phyloP scores from a whole-genome alignment of 2,797 vertebrate species.

The Centropyge bicolor region DNA sequence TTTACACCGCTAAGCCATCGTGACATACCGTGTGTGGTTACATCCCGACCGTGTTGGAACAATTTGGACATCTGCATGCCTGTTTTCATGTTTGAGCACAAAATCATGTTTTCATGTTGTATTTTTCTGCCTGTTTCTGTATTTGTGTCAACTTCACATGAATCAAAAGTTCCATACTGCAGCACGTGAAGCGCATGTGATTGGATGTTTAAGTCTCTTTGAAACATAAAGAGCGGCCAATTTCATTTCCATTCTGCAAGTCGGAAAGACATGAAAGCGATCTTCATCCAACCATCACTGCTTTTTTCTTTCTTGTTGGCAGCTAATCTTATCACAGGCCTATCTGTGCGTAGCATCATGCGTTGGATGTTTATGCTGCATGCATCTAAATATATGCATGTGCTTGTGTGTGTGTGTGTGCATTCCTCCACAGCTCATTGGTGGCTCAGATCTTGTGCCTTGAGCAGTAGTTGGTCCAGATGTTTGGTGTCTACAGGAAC shows the following conservation, averaged over 20 bases:
- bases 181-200: not conserved
- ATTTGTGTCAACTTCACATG: slow-evolving; percentile 3
- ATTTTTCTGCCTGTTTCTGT: slow-evolving; percentile 1
- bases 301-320: slow-evolving; percentile 51
- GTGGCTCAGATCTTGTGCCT: slow-evolving; percentile 69
- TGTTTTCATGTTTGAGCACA: slow-evolving; percentile 12
- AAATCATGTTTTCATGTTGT: not conserved
- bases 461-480: slow-evolving; percentile 79
- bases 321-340: slow-evolving; percentile 64
- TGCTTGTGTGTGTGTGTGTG: slow-evolving; percentile 33
- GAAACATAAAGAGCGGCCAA: slow-evolving; percentile 12
- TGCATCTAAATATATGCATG: slow-evolving; percentile 50
- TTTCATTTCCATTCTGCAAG: slow-evolving; percentile 48
- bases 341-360: slow-evolving; percentile 46
- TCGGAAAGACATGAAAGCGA: slow-evolving; percentile 45
- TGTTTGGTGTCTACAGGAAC: slow-evolving; percentile 79
- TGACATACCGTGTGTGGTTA: slow-evolving; percentile 20
- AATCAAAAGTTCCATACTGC: not conserved
- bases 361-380: slow-evolving; percentile 44
- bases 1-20: not conserved
- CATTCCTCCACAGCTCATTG: slow-evolving; percentile 62
- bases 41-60: not conserved
- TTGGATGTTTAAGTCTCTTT: slow-evolving; percentile 13
- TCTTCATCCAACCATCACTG: slow-evolving; percentile 31
- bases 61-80: slow-evolving; percentile 23